Base-by-base conservation (phyloP, 2,888 invertebrate species). In the Apamea sordens region DNA sequence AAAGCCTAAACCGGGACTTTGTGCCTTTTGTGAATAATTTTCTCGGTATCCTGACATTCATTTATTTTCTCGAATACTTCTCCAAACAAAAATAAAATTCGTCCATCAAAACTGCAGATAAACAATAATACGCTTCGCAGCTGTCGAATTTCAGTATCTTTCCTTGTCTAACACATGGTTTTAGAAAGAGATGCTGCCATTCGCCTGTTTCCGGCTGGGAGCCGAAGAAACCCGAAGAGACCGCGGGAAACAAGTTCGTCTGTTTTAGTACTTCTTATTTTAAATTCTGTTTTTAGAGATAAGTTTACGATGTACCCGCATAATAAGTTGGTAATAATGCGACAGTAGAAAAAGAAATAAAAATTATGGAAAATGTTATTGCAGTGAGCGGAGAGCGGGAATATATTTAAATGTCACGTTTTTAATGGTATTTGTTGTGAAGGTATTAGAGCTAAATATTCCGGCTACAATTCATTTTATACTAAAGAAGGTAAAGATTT, bases 131-230 rank as follows among this genome's bases (percentile, higher is more conserved):
- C 76, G 73, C 79, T 73, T 67, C 76, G 88, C 91, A 91, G 89
- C 90, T 89, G 91, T 86, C 88, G 77, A 84, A 85, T 79, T 86
- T 78, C 21, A 50, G 64, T 68, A 72, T 71, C 69, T 3, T 41
- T 73, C 82, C 53, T 83, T 81, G 18, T 86, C 83, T 59, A 56
- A 68, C 76, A 36, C 69, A 32, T 47, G 21, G 44, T n/a, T 50
- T 75, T 56, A 78, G 82, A 92, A 47, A 80, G 85, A 84, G 90
- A 89, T 64, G 68, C 15, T 4, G 61, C 4, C 10, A 53, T 76
- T 80, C 68, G 71, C 21, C 67, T 32, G 79, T 86, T 86, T 84
- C 85, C 89, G 87, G 81, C 83, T 69, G 74, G 32, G 73, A 74
- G 75, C 78, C 88, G 89, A 82, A 73, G 79, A 79, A 83, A 77